A percentile compares a stretch with the other conserved stretches of the same genome.
These are phyloP conservation scores for Tyrophagus putrescentiae DNA, from an alignment of 1,140 invertebrate genomes.

Conservation along the genomic window DNA sequence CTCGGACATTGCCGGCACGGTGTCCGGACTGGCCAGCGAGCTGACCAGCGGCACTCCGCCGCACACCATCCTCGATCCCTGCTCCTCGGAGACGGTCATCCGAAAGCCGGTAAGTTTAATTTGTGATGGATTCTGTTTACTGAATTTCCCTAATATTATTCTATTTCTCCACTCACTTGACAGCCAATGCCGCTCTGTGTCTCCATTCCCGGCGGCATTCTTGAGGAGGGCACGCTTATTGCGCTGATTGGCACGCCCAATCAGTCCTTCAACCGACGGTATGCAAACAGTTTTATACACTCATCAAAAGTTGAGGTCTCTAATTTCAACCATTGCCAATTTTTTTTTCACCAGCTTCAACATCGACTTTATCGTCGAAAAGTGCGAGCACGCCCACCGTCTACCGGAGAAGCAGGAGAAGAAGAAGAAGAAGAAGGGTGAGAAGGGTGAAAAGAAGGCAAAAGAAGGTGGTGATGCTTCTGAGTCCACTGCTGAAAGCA, in stretches of 20 bases:
- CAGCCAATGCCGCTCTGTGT: not conserved
- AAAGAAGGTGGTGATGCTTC: not conserved
- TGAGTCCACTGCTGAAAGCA: not conserved
- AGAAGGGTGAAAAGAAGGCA: not conserved
- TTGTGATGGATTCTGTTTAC: not conserved
- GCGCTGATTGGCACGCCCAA: not conserved
- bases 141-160: not conserved
- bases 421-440: too few species aligned
- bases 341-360: not conserved
- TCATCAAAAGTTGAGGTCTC: not conserved
- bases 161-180: too few species aligned
- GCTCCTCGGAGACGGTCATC: not conserved
- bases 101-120: conserved; percentile 3
- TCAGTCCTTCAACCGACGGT: not conserved
- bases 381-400: not conserved
- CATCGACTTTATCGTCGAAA: not conserved
- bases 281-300: not conserved
- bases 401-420: too few species aligned
- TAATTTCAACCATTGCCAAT: not conserved
- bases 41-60: not conserved
- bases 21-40: not conserved
- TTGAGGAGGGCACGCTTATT: not conserved
- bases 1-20: not conserved
- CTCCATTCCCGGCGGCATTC: not conserved
- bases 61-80: conserved; percentile 2